phyloP scores from a whole-genome alignment of 2,113 vertebrate species.

The Oryzias javanicus region DNA sequence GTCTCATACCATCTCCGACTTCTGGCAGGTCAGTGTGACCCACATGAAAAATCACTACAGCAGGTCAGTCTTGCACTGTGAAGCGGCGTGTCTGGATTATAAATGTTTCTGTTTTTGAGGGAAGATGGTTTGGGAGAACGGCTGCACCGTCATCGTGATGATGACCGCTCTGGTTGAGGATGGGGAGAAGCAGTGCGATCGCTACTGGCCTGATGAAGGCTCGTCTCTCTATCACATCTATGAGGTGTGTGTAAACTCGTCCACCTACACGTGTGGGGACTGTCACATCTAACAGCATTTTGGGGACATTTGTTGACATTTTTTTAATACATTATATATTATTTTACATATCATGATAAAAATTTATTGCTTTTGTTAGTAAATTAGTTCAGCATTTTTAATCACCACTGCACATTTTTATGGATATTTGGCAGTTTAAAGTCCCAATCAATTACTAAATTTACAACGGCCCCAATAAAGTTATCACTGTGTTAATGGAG shows the following conservation, averaged over 20 bases:
- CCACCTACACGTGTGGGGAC: not conserved
- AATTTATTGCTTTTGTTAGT: too few species aligned
- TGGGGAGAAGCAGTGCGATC: constrained; percentile 94
- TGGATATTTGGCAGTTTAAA: too few species aligned
- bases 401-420: too few species aligned
- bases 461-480: too few species aligned
- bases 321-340: too few species aligned
- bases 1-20: constrained; percentile 96
- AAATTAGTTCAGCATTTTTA: too few species aligned
- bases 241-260: constrained; percentile 76
- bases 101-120: not conserved
- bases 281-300: not conserved
- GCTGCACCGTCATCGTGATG: constrained; percentile 98
- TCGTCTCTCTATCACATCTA: constrained; percentile 98
- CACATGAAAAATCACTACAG: not conserved
- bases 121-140: constrained; percentile 98
- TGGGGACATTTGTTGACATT: not conserved
- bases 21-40: constrained; percentile 88
- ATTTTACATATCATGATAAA: too few species aligned
- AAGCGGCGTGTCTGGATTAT: not conserved
- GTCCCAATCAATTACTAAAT: too few species aligned
- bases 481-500: too few species aligned
- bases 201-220: constrained; percentile 98
- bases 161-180: constrained; percentile 93
- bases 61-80: not conserved